Conservation (phyloP, 2,113 vertebrate genomes). For the Sakesphorus luctuosus region DNA sequence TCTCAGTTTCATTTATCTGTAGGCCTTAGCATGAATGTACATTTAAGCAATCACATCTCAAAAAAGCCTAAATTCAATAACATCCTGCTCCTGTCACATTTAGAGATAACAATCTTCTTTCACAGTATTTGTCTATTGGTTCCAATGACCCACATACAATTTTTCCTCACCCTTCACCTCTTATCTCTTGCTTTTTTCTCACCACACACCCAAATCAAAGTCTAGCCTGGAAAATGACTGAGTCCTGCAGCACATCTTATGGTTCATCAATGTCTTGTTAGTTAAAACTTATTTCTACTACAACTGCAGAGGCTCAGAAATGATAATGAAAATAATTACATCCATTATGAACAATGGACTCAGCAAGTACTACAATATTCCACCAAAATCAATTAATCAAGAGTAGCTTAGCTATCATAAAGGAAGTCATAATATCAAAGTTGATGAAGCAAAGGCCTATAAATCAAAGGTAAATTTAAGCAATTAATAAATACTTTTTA, state of each 20-base stretch:
- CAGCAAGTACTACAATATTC: background rate
- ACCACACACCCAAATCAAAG: background rate
- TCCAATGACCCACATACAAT: rapidly evolving
- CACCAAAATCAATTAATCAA: background rate
- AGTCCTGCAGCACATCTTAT: background rate
- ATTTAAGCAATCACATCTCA: background rate
- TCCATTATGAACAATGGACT: background rate
- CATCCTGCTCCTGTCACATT: background rate
- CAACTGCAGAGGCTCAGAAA: background rate
- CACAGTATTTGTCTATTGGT: background rate
- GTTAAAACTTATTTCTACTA: background rate
- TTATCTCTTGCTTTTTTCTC: background rate
- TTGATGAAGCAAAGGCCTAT: background rate
- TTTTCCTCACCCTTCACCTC: background rate
- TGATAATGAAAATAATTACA: background rate
- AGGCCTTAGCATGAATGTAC: background rate
- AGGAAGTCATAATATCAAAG: background rate
- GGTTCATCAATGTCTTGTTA: background rate
- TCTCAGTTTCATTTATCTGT: background rate
- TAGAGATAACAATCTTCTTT: background rate
- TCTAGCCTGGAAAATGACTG: background rate
- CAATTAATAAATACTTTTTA: background rate
- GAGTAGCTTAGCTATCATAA: background rate
- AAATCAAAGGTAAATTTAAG: constrained; percentile 27
- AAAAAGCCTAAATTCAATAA: background rate